Base-by-base conservation (phyloP, 2,888 invertebrate genomes). In the Cyaniris semiargus region DNA sequence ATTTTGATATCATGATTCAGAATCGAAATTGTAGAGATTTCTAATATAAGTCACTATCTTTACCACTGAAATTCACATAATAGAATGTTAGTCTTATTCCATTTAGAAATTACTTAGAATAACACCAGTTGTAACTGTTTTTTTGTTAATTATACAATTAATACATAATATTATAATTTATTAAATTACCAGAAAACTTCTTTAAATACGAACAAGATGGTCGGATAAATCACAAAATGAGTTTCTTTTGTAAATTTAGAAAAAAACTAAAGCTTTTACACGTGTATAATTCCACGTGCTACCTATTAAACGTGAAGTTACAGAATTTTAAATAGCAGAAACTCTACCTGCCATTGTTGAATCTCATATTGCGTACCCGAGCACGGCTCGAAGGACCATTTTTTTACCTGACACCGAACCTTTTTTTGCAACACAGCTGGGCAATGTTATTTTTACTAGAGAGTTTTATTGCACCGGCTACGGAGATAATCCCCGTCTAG, bases 361-460 rank as follows among this genome's bases (percentile, higher is more conserved):
- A 13, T 66, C 18, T 66, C 27, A 15, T 66, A 66, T 66, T 66
- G 66, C 66, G 66, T 21, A 31, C 66, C 66, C 66, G 66, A 15
- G 18, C 66, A 31, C 66, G 44, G 66, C 27, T 66, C 66, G 66
- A 15, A 66, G 66, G 66, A 18, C 66, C 27, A 66, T 31, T 66
- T 66, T 31, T 66, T 66, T 31, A 66, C 66, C 66, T 31, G 27
- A 66, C 27, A 7, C 18, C 66, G 23, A 66, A 66, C 66, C 66
- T 66, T 66, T 66, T 66, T 66, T 66, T 66, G 66, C 66, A 66
- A 66, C 60, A 66, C 66, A 31, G 66, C 66, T 66, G 66, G 27
- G 66, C 27, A 3, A 27, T 27, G 66, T 66, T 66, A 66, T 31
- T 66, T 66, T 66, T 18, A 66, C 66, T 66, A 31, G 66, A 60